Percentiles rank a stretch among this genome's conserved stretches.
Evolutionary conservation across 2,797 vertebrate species (phyloP).

Genomic region (Typhlichthys eigenmanni): DNA sequence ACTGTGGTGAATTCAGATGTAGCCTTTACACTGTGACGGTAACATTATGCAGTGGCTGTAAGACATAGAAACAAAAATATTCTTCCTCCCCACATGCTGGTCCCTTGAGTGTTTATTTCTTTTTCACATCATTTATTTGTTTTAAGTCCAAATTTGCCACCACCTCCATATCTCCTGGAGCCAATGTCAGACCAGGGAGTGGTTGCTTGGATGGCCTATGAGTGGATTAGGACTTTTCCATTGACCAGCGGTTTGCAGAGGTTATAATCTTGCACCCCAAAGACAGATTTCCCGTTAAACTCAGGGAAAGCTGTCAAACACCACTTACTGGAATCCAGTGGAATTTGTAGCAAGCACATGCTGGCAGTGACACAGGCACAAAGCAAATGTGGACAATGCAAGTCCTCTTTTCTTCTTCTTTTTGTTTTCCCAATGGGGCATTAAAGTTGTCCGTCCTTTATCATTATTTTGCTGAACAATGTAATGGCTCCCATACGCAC

Average conservation of each 20-base stretch:
- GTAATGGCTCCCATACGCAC: conserved; percentile 67
- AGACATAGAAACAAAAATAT: conserved; percentile 44
- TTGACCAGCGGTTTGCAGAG: conserved; percentile 75
- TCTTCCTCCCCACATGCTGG: conserved; percentile 47
- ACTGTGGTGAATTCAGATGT: conserved; percentile 21
- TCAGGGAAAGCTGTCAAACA: conserved; percentile 72
- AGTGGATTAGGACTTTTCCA: conserved; percentile 75
- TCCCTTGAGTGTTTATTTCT: conserved; percentile 64
- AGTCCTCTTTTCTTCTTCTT: conserved; percentile 46
- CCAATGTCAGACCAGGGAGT: conserved; percentile 66
- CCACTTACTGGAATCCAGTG: conserved; percentile 72
- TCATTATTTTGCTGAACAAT: conserved; percentile 59
- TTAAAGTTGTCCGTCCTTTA: conserved; percentile 67
- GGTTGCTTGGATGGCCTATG: conserved; percentile 50
- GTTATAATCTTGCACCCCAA: conserved; percentile 79
- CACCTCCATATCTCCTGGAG: conserved; percentile 65
- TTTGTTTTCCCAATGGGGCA: conserved; percentile 40
- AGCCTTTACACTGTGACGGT: conserved; percentile 2
- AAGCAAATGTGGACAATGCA: conserved; percentile 55
- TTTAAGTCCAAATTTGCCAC: conserved; percentile 75
- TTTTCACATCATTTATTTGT: conserved; percentile 74
- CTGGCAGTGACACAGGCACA: conserved; percentile 50
- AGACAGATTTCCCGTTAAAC: conserved; percentile 78
- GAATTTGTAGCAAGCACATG: conserved; percentile 61
- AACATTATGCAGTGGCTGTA: conserved; percentile 33